phyloP scores from a whole-genome alignment of 2,888 invertebrate species.

The Coenonympha arcania region DNA sequence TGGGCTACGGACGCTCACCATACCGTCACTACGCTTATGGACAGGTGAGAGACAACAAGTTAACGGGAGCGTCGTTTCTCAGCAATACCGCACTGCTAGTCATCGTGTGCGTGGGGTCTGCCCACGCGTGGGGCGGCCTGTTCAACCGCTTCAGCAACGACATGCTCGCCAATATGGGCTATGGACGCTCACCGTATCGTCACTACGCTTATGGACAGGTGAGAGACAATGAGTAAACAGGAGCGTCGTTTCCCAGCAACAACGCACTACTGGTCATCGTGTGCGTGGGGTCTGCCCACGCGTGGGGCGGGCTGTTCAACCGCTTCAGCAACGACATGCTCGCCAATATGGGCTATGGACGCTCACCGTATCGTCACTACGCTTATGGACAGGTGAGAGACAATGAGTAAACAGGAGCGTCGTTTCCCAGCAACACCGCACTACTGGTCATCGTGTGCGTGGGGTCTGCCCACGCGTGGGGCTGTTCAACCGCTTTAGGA shows the following conservation, averaged over 20 bases:
- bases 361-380: constrained; percentile 62
- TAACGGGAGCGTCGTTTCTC: constrained; percentile 12
- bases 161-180: constrained; percentile 85
- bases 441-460: constrained; percentile 51
- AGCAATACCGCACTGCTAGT: too few relatives aligned
- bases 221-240: too few relatives aligned
- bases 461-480: constrained; percentile 78
- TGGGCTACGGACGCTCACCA: constrained; percentile 80
- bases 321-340: constrained; percentile 89
- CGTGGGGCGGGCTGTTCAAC: constrained; percentile 89
- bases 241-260: too few relatives aligned
- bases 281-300: constrained; percentile 61
- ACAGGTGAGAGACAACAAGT: constrained; percentile 41
- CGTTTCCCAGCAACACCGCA: too few relatives aligned
- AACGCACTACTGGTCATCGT: too few relatives aligned
- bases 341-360: constrained; percentile 84
- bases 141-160: constrained; percentile 90
- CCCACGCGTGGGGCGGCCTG: constrained; percentile 84
- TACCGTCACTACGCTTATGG: constrained; percentile 64
- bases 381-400: constrained; percentile 58
- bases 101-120: constrained; percentile 49
- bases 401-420: too few relatives aligned
- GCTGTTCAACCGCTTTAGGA: constrained; percentile 87
- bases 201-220: constrained; percentile 66
- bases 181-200: constrained; percentile 74